Evolutionary conservation across 2,797 vertebrate genomes (phyloP), one percentile per base, ranked within the genome.

Genomic region (Sebastes wilsoni): DNA sequence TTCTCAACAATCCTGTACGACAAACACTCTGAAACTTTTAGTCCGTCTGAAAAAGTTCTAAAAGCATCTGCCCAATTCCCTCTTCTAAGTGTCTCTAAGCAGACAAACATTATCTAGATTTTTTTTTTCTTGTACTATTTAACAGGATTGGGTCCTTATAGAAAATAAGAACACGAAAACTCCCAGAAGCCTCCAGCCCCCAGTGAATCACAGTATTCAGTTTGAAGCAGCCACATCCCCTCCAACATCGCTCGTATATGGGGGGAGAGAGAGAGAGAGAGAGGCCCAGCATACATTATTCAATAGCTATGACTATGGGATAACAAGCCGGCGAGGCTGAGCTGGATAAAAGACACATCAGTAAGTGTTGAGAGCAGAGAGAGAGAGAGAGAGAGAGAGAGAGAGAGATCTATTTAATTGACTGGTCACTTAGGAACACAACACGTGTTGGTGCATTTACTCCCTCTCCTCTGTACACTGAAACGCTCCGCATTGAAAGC

Each of bases 151-250:
- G 72, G 23, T 73, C 72, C 85, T 81, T 73, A 78, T 72, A 75
- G 71, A 73, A 88, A 79, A 82, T 79, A 75, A 64, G 34, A 84
- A 77, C 66, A 78, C 75, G 66, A 78, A 76, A 82, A 80, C 58
- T 69, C 77, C 71, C 78, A 65, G 9, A 55, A 81, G 75, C 66
- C 73, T 74, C 42, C 65, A 73, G 66, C 68, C 80, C 67, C 79
- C 58, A 68, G 79, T 83, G 85, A 82, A 81, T 80, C 25, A 58
- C 42, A 70, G 74, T 70, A 72, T 75, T 86, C 72, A 68, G 75
- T 77, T 77, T 85, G 74, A 81, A 79, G 88, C 77, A 83, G 81
- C 75, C 76, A 70, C 61, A 80, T 77, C 46, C 61, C 55, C 67
- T 79, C 77, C 22, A 79, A 75, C 65, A 62, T 25, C 34, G 55